Evolutionary conservation across 2,797 vertebrate species (phyloP).

Genomic region (Semaprochilodus insignis): DNA sequence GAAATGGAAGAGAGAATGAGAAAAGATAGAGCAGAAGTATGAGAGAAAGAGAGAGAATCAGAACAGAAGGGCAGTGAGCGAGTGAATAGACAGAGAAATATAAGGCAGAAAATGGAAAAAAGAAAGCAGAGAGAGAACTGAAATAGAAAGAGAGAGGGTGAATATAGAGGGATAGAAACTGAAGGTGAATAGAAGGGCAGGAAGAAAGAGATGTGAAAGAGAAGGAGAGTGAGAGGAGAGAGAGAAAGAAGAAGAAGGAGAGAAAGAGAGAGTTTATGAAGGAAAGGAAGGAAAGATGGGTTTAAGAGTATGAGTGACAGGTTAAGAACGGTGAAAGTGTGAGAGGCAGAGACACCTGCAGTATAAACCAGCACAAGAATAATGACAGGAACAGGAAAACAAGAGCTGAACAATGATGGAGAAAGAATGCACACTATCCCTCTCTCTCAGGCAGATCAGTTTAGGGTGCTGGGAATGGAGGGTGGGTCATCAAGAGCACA

Average conservation of each 20-base stretch:
- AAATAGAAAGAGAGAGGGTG: not conserved
- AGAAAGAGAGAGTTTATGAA: not conserved
- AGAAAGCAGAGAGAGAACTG: not conserved
- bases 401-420: not conserved
- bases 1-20: too few relatives aligned
- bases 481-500: slow-evolving; percentile 49
- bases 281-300: slow-evolving; percentile 54
- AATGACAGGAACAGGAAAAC: slow-evolving; percentile 13
- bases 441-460: slow-evolving; percentile 33
- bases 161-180: not conserved
- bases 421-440: slow-evolving; percentile 11
- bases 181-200: not conserved
- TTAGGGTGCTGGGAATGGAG: slow-evolving; percentile 68
- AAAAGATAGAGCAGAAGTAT: too few relatives aligned
- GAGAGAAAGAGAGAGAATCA: too few relatives aligned
- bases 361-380: not conserved
- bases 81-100: too few relatives aligned
- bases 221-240: not conserved
- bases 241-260: slow-evolving; percentile 49
- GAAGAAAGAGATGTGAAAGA: not conserved
- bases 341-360: slow-evolving; percentile 4
- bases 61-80: not conserved
- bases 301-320: slow-evolving; percentile 69
- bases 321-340: slow-evolving; percentile 29
- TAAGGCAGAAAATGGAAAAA: not conserved